Conservation (phyloP, 1,140 invertebrate genomes). For the Aphaenogaster rudis region DNA sequence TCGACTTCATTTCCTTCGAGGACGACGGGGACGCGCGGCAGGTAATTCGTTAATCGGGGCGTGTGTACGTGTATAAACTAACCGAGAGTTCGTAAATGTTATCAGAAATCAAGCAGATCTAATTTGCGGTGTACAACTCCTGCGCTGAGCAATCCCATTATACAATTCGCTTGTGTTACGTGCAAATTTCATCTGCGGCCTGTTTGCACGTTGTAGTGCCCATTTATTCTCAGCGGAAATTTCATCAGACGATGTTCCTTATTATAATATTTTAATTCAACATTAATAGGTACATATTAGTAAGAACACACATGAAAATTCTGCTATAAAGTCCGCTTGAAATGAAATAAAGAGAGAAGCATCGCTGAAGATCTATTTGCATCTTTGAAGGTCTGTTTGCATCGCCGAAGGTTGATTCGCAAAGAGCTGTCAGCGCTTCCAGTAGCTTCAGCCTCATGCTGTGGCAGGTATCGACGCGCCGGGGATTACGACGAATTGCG, state of each 20-base stretch:
- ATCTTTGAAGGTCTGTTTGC: background rate
- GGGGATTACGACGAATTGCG: conserved; percentile 66
- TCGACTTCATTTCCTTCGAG: conserved; percentile 58
- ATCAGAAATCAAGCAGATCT: conserved; percentile 59
- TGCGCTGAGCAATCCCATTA: conserved; percentile 31
- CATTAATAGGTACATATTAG: background rate
- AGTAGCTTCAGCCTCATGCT: conserved; percentile 24
- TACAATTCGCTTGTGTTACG: conserved; percentile 31
- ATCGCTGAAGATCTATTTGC: background rate
- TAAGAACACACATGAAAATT: background rate
- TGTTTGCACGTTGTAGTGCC: background rate
- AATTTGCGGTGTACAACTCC: conserved; percentile 50
- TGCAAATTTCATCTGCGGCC: conserved; percentile 17
- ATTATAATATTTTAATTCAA: background rate
- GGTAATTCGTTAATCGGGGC: conserved; percentile 78
- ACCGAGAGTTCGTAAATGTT: conserved; percentile 70
- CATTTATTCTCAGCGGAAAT: conserved; percentile 12
- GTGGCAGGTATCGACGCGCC: conserved; percentile 41
- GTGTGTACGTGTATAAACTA: conserved; percentile 70
- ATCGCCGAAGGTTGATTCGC: background rate
- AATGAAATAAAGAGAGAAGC: background rate
- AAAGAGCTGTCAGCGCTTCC: background rate
- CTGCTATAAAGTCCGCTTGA: background rate
- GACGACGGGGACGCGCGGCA: conserved; percentile 1
- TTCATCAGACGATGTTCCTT: background rate